phyloP scores from a whole-genome alignment of 2,888 invertebrate species.

The Tupiocoris notatus region DNA sequence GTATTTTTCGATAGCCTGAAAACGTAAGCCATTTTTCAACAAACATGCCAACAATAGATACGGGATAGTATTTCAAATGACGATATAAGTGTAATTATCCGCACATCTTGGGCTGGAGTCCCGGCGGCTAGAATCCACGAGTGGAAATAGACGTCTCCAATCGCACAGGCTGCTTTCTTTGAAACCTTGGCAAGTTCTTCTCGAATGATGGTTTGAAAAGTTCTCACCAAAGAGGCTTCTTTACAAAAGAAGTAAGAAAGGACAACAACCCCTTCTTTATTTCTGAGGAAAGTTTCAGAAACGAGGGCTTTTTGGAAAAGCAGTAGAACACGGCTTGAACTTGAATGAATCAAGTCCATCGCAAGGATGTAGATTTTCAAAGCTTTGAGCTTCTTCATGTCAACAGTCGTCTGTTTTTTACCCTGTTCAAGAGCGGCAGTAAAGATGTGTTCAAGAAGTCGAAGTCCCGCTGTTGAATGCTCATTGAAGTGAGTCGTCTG shows the following conservation, averaged over 20 bases:
- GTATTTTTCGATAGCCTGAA: slow-evolving; percentile 47
- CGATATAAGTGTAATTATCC: too few species aligned
- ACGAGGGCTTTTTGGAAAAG: slow-evolving; percentile 14
- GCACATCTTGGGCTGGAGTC: slow-evolving; percentile 44
- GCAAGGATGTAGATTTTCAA: slow-evolving; percentile 14
- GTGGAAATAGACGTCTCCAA: slow-evolving; percentile 49
- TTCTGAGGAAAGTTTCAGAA: slow-evolving; percentile 38
- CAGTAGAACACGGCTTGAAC: not conserved
- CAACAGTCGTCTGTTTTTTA: not conserved
- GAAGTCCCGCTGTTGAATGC: slow-evolving; percentile 4
- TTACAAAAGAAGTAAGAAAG: slow-evolving; percentile 43
- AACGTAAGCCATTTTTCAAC: not conserved
- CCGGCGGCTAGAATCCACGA: slow-evolving; percentile 48
- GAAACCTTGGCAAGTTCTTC: slow-evolving; percentile 41
- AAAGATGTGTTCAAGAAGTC: slow-evolving; percentile 15
- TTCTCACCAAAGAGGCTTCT: slow-evolving; percentile 41
- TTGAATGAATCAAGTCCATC: slow-evolving; percentile 11
- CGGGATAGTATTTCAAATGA: too few species aligned
- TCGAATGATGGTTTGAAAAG: slow-evolving; percentile 46
- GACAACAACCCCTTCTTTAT: slow-evolving; percentile 45
- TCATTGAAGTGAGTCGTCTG: slow-evolving; percentile 32
- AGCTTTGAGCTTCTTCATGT: slow-evolving; percentile 17
- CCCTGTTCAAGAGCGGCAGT: not conserved
- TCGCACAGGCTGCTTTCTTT: slow-evolving; percentile 44
- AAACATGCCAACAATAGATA: too few species aligned